Base-by-base conservation (phyloP, 2,113 vertebrate genomes). In the Silurus glanis region DNA sequence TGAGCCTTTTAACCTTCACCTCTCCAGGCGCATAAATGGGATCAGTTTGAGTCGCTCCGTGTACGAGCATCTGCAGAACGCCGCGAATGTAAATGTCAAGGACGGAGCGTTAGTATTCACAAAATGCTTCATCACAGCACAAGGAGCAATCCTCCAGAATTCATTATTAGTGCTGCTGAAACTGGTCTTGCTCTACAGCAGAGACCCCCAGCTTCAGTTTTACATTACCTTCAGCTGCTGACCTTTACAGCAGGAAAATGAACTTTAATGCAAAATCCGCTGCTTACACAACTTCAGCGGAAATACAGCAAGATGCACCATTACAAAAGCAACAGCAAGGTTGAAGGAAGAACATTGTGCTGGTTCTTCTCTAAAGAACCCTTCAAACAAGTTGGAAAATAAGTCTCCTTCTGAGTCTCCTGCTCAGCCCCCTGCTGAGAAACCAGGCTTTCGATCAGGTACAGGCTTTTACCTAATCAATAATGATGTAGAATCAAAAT, bases 111-210 rank as follows among this genome's bases (percentile, higher is more conserved):
- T 51, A 25, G 59, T 49, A 51, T 82, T 82, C 80, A 0, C 59
- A 64, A 64, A 49, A 5, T 53, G 28, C 21, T 80, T 28, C 16
- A 58, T 28, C 59, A 61, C 81, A 7, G n/a, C 55, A 49, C 37
- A 71, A 45, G 72, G 7, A 58, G 2, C 75, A 85, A 25, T 25
- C 47, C 61, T 49, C 75, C 58, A 82, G 81, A 53, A 62, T 85
- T 14, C 19, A 16, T 17, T 1, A 28, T 51, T 55, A 69, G 17
- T n/a, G 14, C 9, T 37, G 21, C 25, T 8, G 2, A 59, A 59
- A 16, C 8, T 25, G 28, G n/a, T 28, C 1, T 72, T 16, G 14
- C 6, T 45, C 67, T 45, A 19, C 67, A 72, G 69, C 28, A 37
- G 37, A 47, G 69, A 72, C 69, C 69, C 23, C 47, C 69, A 72